A percentile compares a stretch with the other conserved stretches of the same genome.
These are phyloP conservation scores for Urocolius indicus DNA, from an alignment of 2,113 vertebrate species.

Conservation along the genomic window DNA sequence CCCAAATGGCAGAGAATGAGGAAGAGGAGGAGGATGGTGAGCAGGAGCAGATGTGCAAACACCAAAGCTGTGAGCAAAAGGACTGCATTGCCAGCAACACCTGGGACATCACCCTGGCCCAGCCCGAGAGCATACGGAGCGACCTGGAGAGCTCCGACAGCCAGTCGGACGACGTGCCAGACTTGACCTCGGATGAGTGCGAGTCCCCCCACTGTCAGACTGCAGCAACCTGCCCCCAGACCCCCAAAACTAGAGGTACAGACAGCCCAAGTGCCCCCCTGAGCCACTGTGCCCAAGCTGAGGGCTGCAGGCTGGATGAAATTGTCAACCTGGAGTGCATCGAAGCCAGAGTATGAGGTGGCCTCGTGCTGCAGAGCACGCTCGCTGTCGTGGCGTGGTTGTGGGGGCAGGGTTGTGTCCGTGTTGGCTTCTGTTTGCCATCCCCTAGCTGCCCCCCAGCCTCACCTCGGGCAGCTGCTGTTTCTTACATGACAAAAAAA, in stretches of 20 bases:
- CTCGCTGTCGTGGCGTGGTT: slow-evolving; percentile 38
- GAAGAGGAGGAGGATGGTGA: slow-evolving; percentile 76
- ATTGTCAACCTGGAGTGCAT: slow-evolving; percentile 77
- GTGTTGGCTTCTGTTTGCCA: slow-evolving; percentile 30
- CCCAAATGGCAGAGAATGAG: slow-evolving; percentile 81
- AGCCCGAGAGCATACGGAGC: slow-evolving; percentile 97
- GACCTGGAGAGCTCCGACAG: slow-evolving; percentile 98
- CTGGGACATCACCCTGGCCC: slow-evolving; percentile 93
- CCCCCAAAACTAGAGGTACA: slow-evolving; percentile 69
- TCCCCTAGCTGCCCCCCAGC: slow-evolving; percentile 50
- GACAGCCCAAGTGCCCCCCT: slow-evolving; percentile 83
- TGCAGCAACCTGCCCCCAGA: slow-evolving; percentile 66
- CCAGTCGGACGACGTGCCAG: slow-evolving; percentile 95
- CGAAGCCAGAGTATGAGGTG: slow-evolving; percentile 77
- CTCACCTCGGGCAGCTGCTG: slow-evolving; percentile 52
- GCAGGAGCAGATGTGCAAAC: slow-evolving; percentile 78
- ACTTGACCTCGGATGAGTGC: slow-evolving; percentile 94
- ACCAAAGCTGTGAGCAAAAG: slow-evolving; percentile 81
- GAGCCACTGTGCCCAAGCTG: slow-evolving; percentile 77
- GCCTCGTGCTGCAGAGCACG: slow-evolving; percentile 55
- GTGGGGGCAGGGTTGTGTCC: slow-evolving; percentile 23
- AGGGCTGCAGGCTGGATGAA: slow-evolving; percentile 69
- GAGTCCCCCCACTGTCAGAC: slow-evolving; percentile 86
- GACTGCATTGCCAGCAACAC: slow-evolving; percentile 76
- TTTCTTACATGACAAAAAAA: slow-evolving; percentile 65